These are phyloP conservation scores for Chiloscyllium punctatum DNA, from an alignment of 2,797 vertebrate genomes.

Conservation along the genomic window DNA sequence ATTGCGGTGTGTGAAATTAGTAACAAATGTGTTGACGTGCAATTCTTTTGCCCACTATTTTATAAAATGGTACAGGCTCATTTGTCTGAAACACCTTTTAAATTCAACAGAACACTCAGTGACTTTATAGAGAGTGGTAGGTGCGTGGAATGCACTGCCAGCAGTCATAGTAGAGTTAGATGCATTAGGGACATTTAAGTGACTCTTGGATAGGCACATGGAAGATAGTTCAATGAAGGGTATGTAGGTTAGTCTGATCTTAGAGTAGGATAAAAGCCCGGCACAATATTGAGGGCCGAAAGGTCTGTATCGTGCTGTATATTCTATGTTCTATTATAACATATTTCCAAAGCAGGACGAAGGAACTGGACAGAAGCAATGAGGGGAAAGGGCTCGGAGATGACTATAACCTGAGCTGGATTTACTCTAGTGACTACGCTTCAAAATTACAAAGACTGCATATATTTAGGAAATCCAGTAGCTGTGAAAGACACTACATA, in stretches of 20 bases:
- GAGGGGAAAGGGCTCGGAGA: neutral
- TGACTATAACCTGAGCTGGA: neutral
- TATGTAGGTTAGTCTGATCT: too few species aligned
- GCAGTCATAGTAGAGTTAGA: too few species aligned
- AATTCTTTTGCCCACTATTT: neutral
- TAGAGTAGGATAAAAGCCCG: too few species aligned
- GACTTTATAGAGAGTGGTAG: neutral
- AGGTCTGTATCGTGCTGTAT: too few species aligned
- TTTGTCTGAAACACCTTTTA: neutral
- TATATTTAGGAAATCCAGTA: neutral
- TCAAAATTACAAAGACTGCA: neutral
- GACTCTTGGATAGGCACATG: too few species aligned
- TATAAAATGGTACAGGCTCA: neutral
- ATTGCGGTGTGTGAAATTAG: slow-evolving; percentile 3
- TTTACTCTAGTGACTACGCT: neutral
- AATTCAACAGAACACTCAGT: neutral
- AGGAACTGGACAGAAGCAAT: neutral
- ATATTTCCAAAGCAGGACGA: neutral
- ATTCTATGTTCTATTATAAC: too few species aligned
- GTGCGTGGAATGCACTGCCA: too few species aligned
- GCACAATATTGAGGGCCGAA: too few species aligned
- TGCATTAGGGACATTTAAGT: too few species aligned
- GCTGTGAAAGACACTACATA: neutral
- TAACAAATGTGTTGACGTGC: slow-evolving; percentile 30
- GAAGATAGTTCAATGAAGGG: too few species aligned